Base-by-base conservation (phyloP, 2,888 invertebrate genomes). In the Drosophila rellima region DNA sequence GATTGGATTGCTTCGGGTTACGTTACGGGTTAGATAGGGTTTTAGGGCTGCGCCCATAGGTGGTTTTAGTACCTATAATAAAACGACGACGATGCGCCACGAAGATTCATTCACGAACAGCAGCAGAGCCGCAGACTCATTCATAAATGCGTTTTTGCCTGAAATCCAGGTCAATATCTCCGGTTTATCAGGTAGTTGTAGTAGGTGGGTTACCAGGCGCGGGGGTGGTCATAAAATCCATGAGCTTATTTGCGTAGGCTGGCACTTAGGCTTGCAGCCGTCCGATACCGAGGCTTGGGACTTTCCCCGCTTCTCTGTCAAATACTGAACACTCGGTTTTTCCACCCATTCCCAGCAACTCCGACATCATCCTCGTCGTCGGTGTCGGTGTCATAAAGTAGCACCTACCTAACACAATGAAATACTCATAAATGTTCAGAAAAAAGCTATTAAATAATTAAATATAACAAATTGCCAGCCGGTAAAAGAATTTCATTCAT, bases 221-320 rank as follows among this genome's bases (percentile, higher is more conserved):
- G 51, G 45, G 37, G 33, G 11, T 45, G 33, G n/a, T 45, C 59
- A 65, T 84, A 75, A 74, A 74, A 70, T 77, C 61, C 65, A 50
- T 45, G 63, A 77, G 81, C 88, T 81, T 81, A 86, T 88, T 86
- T 86, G 80, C 70, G 81, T 83, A 88, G 85, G 88, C 81, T 78
- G 61, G 63, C 78, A 71, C 68, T 85, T 82, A 80, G 85, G 70
- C 72, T 61, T 72, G 74, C 79, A 79, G 82, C 82, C 82, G 75
- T 75, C 74, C 17, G 54, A 54, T 50, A 60, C 10, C 57, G 48
- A 37, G 56, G 42, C 60, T 73, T 65, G 67, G 88, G 85, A 69
- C 63, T 80, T 83, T 82, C 83, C 83, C 57, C 4, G 26, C 55
- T 42, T 59, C 48, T 78, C 79, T 74, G 64, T 82, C 61, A 81